These are phyloP conservation scores for Polyommatus iphigenia DNA, from an alignment of 2,888 invertebrate genomes.

Conservation along the genomic window DNA sequence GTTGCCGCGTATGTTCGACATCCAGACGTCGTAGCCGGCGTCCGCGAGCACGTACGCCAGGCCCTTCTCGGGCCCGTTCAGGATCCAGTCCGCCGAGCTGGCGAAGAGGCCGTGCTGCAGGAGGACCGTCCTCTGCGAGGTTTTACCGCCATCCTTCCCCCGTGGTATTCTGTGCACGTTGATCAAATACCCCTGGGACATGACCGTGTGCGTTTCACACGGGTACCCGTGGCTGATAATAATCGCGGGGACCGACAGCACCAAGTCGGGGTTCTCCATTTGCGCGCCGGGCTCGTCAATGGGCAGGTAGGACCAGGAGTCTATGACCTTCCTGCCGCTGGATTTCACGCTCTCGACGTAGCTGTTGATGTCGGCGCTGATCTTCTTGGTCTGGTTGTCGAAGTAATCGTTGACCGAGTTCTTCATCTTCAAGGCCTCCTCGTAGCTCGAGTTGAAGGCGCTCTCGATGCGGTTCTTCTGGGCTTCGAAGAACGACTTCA, in stretches of 20 bases:
- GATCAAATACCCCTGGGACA: constrained; percentile 91
- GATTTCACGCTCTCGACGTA: constrained; percentile 57
- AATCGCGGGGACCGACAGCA: constrained; percentile 63
- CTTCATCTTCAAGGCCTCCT: constrained; percentile 51
- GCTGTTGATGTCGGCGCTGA: constrained; percentile 53
- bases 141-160: constrained; percentile 53
- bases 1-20: constrained; percentile 91
- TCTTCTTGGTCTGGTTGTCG: constrained; percentile 55
- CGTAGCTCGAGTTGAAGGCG: constrained; percentile 48
- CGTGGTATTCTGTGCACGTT: constrained; percentile 88
- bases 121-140: constrained; percentile 72
- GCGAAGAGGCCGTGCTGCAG: constrained; percentile 91
- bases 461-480: constrained; percentile 46
- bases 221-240: constrained; percentile 81
- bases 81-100: constrained; percentile 89
- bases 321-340: constrained; percentile 51
- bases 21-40: constrained; percentile 88
- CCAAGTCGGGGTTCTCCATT: constrained; percentile 58
- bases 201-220: constrained; percentile 85
- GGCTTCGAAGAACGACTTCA: constrained; percentile 52
- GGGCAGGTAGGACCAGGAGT: constrained; percentile 54
- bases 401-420: constrained; percentile 56
- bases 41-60: constrained; percentile 85
- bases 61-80: constrained; percentile 83
- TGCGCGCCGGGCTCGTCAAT: constrained; percentile 47